These are phyloP conservation scores for Sebastes fasciatus DNA, from an alignment of 2,113 vertebrate genomes.

Conservation along the genomic window DNA sequence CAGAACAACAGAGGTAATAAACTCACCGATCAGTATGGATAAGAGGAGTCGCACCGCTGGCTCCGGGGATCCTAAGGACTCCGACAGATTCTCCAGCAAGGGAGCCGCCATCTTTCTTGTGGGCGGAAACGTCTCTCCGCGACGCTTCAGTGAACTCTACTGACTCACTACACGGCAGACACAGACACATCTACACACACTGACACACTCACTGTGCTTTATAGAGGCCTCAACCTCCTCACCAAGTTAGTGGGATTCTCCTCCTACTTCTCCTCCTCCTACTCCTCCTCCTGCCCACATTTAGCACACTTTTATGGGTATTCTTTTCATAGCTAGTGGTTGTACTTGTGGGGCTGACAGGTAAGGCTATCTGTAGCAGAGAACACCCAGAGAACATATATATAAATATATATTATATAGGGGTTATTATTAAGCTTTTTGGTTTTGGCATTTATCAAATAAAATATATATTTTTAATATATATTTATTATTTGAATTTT, in stretches of 20 bases:
- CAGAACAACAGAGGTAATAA: not conserved
- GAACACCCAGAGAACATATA: no score
- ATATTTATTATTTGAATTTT: no score
- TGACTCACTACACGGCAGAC: conserved; percentile 24
- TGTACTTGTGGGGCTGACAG: not conserved
- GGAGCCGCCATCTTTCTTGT: conserved; percentile 87
- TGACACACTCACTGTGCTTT: conserved; percentile 5
- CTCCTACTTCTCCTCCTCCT: conserved; percentile 15
- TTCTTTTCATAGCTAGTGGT: not conserved
- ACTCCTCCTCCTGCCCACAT: not conserved
- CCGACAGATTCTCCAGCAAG: conserved; percentile 85
- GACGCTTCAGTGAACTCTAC: conserved; percentile 62
- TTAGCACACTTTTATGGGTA: not conserved
- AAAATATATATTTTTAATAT: no score
- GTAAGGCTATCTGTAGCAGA: not conserved
- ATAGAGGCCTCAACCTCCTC: conserved; percentile 29
- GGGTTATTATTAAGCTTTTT: no score
- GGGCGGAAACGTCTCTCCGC: conserved; percentile 82
- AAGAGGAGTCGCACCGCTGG: conserved; percentile 92
- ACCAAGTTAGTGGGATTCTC: not conserved
- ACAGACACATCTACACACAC: not conserved
- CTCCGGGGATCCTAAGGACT: conserved; percentile 91
- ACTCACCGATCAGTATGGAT: conserved; percentile 93
- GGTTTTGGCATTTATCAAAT: no score
- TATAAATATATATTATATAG: no score